A percentile compares a stretch with the other conserved stretches of the same genome.
These are phyloP conservation scores for Pachyrhynchus sulphureomaculatus DNA, from an alignment of 1,140 invertebrate genomes.

Conservation along the genomic window DNA sequence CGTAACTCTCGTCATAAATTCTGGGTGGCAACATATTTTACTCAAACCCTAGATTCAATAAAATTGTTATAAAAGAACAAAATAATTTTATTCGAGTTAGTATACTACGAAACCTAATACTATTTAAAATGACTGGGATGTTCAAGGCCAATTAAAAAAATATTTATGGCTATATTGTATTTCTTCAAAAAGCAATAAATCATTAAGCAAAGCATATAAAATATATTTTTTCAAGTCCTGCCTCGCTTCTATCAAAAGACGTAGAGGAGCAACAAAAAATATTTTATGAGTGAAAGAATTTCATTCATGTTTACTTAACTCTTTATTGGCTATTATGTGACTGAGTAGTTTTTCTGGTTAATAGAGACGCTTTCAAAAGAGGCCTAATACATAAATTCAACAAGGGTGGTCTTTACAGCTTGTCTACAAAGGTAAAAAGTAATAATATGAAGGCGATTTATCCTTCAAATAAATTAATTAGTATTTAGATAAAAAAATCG, in stretches of 20 bases:
- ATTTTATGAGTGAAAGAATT: slow-evolving; percentile 17
- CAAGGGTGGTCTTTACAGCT: slow-evolving; percentile 7
- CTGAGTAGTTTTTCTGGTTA: slow-evolving; percentile 11
- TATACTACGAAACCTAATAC: slow-evolving; percentile 10
- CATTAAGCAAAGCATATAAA: slow-evolving; percentile 9
- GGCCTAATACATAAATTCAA: not conserved
- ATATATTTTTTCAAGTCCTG: slow-evolving; percentile 10
- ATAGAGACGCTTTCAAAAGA: slow-evolving; percentile 2
- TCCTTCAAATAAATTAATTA: no score
- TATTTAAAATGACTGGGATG: slow-evolving; percentile 6
- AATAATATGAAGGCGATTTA: no score
- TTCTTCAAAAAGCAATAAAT: slow-evolving; percentile 30
- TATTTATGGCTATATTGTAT: slow-evolving; percentile 30
- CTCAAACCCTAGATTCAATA: no score
- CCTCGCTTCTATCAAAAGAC: slow-evolving; percentile 11
- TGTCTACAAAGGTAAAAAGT: no score
- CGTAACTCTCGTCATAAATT: no score
- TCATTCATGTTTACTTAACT: slow-evolving; percentile 21
- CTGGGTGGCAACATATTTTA: no score
- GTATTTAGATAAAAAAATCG: no score
- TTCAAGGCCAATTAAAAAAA: slow-evolving; percentile 21
- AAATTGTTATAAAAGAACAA: slow-evolving; percentile 1
- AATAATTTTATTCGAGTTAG: slow-evolving; percentile 1
- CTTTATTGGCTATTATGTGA: slow-evolving; percentile 21
- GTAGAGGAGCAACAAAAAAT: slow-evolving; percentile 15